Conservation (phyloP, 1,140 invertebrate genomes). For the Trialeurodes vaporariorum region DNA sequence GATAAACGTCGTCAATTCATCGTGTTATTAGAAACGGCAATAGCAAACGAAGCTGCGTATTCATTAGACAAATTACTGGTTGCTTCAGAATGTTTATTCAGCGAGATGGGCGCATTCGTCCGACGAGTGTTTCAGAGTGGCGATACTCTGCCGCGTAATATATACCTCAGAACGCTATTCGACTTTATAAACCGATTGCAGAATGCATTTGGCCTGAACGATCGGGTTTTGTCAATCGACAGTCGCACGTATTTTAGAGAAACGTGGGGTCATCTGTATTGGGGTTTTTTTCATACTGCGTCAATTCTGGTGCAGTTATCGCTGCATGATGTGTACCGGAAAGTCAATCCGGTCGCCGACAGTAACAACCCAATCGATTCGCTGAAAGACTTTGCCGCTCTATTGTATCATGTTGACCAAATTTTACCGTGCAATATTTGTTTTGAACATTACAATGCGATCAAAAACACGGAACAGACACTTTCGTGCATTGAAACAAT, state of each 20-base stretch:
- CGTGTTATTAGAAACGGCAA: not conserved
- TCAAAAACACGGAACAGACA: not conserved
- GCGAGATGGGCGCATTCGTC: not conserved
- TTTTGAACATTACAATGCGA: not conserved
- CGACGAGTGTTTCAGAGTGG: not conserved
- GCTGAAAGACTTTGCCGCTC: not conserved
- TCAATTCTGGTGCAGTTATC: not conserved
- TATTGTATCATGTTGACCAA: not conserved
- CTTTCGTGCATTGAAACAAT: not conserved
- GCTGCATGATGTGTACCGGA: not conserved
- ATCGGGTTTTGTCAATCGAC: not conserved
- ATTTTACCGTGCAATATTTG: not conserved
- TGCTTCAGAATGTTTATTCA: not conserved
- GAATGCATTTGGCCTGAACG: not conserved
- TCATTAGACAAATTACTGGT: not conserved
- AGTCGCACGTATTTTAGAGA: not conserved
- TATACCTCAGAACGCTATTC: not conserved
- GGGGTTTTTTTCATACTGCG: not conserved
- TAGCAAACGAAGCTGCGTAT: not conserved
- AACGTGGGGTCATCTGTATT: not conserved
- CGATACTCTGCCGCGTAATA: not conserved
- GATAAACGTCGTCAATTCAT: not conserved
- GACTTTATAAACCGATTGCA: not conserved
- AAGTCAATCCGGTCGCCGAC: not conserved
- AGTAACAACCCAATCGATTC: not conserved